Percentiles rank a stretch among this genome's conserved stretches.
phyloP scores from a whole-genome alignment of 2,888 invertebrate species.

The Theodoxus fluviatilis region DNA sequence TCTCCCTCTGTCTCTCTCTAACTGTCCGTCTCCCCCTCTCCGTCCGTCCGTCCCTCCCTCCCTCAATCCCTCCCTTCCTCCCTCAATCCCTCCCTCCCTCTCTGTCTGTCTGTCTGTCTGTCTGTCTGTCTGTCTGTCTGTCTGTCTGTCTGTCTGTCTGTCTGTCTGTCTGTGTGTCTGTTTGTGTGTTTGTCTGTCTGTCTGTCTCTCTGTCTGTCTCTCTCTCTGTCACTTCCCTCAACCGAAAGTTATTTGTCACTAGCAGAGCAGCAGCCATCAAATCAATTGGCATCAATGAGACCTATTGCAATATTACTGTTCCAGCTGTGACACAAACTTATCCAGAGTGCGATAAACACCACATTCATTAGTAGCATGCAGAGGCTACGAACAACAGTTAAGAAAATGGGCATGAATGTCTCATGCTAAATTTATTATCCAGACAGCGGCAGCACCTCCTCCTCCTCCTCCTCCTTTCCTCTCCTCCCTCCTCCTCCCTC shows the following conservation, averaged over 20 bases:
- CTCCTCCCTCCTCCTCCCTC: constrained; percentile 5
- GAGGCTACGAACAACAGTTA: no score
- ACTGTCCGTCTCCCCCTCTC: neutral
- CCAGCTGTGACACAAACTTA: no score
- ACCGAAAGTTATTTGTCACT: no score
- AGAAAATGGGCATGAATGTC: no score
- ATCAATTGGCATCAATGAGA: no score
- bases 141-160: neutral
- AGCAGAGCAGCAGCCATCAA: no score
- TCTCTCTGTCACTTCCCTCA: neutral
- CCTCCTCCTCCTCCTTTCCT: neutral
- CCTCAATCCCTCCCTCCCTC: neutral
- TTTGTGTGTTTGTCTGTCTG: neutral
- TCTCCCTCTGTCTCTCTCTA: neutral
- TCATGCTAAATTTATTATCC: neutral
- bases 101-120: neutral
- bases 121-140: neutral
- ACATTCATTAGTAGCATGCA: no score
- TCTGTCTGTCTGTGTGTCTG: neutral
- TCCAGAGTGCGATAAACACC: no score
- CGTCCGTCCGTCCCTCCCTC: neutral
- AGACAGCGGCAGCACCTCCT: no score
- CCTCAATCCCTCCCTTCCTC: neutral
- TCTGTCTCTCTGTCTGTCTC: neutral
- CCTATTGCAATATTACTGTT: no score